Evolutionary conservation across 2,797 vertebrate genomes (phyloP).

Genomic region (Cryptoprocta ferox): DNA sequence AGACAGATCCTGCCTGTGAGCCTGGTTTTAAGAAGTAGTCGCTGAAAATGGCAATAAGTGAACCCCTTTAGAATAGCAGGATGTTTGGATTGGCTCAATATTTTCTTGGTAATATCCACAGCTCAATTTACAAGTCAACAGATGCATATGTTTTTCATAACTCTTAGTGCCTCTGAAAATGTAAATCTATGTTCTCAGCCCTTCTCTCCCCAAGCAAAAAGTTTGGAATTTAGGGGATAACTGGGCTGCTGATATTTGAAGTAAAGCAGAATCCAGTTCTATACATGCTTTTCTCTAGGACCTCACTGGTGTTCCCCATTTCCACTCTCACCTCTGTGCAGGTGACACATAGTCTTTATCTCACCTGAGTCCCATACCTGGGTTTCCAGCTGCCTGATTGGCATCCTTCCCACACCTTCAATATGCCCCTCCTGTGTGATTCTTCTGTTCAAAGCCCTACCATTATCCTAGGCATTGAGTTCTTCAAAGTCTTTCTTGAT

Average conservation of each 20-base stretch:
- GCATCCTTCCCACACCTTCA: background rate
- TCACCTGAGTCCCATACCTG: background rate
- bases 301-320: background rate
- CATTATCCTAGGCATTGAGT: background rate
- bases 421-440: background rate
- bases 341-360: background rate
- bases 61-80: slow-evolving; percentile 31
- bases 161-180: slow-evolving; percentile 43
- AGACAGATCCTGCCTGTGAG: slow-evolving; percentile 41
- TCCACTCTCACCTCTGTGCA: background rate
- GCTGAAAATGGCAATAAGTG: slow-evolving; percentile 6
- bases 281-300: background rate
- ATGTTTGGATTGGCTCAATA: background rate
- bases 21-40: slow-evolving; percentile 13
- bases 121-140: slow-evolving; percentile 49
- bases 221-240: slow-evolving; percentile 21
- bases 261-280: background rate
- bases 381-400: background rate
- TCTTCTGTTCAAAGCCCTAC: background rate
- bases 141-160: background rate
- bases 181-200: background rate
- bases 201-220: slow-evolving; percentile 20
- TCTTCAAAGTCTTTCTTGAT: background rate
- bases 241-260: background rate
- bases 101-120: slow-evolving; percentile 17